A percentile compares a stretch with the other conserved stretches of the same genome.
Conservation (phyloP, 2,888 invertebrate genomes). For the Amblyjoppa fuscipennis region DNA sequence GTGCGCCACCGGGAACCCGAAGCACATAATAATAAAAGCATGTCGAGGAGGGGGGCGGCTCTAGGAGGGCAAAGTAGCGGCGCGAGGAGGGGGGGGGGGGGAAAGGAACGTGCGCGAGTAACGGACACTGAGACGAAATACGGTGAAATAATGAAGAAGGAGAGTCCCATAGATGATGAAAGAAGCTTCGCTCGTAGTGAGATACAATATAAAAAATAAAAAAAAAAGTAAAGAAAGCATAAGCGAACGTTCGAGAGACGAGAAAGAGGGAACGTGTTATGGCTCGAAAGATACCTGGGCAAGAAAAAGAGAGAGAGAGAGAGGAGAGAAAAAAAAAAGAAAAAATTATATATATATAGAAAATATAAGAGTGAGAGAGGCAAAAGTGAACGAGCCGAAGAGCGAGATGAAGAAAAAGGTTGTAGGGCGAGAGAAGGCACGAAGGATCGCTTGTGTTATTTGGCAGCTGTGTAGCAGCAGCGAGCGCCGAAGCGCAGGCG, state of each 20-base stretch:
- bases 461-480: conserved; percentile 78
- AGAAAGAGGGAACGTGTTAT: conserved; percentile 46
- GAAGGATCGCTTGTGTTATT: conserved; percentile 77
- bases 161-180: conserved; percentile 37
- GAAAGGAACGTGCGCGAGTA: conserved; percentile 69
- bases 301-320: neutral
- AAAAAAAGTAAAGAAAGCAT: conserved; percentile 15
- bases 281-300: conserved; percentile 58
- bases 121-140: conserved; percentile 38
- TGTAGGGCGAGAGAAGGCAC: conserved; percentile 65
- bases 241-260: conserved; percentile 36
- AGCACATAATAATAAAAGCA: conserved; percentile 64
- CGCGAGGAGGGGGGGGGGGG: conserved; percentile 53
- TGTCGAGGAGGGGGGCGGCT: conserved; percentile 33
- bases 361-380: conserved; percentile 50
- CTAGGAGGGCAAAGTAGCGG: conserved; percentile 45
- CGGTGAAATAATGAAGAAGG: conserved; percentile 56
- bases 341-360: neutral
- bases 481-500: conserved; percentile 60
- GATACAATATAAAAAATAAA: conserved; percentile 32
- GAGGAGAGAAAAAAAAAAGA: conserved; percentile 5
- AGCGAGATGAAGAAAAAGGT: conserved; percentile 54
- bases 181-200: conserved; percentile 33
- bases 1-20: conserved; percentile 65
- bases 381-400: conserved; percentile 54